phyloP scores from a whole-genome alignment of 1,140 invertebrate genomes.

The Harpegnathos saltator region DNA sequence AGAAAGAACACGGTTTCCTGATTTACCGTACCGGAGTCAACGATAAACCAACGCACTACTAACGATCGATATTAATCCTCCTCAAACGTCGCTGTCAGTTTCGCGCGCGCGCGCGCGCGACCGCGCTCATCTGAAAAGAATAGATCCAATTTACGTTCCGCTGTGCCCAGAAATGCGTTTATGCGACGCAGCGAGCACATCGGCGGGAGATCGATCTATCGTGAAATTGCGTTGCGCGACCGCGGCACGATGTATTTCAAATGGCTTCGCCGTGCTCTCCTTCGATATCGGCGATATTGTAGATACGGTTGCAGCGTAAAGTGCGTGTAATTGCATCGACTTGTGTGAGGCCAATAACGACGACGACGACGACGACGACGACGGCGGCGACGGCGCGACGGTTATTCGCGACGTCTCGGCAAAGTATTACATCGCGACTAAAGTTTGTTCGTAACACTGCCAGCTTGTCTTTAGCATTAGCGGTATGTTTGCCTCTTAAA shows the following conservation, averaged over 20 bases:
- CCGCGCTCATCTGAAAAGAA: constrained; percentile 18
- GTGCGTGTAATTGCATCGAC: constrained; percentile 20
- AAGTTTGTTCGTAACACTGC: not conserved
- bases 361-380: too few relatives aligned
- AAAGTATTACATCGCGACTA: constrained; percentile 2
- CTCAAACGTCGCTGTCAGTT: not conserved
- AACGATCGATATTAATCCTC: constrained; percentile 31
- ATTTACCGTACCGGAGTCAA: constrained; percentile 23
- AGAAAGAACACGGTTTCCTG: not conserved
- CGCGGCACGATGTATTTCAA: constrained; percentile 40
- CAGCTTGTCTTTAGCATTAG: not conserved
- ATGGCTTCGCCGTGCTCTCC: not conserved
- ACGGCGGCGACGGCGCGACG: not conserved
- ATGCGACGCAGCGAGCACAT: not conserved
- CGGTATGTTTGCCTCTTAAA: not conserved
- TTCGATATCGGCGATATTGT: constrained; percentile 22
- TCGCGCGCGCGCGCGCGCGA: not conserved
- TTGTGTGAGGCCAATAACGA: constrained; percentile 5
- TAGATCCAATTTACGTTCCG: constrained; percentile 17
- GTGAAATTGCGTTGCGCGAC: constrained; percentile 19
- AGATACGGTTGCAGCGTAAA: constrained; percentile 5
- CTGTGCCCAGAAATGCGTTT: constrained; percentile 12
- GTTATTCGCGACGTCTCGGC: not conserved
- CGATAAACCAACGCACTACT: constrained; percentile 29
- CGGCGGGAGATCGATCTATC: constrained; percentile 28